Evolutionary conservation across 2,888 invertebrate species (phyloP).

Genomic region (Azorinus chamasolen): DNA sequence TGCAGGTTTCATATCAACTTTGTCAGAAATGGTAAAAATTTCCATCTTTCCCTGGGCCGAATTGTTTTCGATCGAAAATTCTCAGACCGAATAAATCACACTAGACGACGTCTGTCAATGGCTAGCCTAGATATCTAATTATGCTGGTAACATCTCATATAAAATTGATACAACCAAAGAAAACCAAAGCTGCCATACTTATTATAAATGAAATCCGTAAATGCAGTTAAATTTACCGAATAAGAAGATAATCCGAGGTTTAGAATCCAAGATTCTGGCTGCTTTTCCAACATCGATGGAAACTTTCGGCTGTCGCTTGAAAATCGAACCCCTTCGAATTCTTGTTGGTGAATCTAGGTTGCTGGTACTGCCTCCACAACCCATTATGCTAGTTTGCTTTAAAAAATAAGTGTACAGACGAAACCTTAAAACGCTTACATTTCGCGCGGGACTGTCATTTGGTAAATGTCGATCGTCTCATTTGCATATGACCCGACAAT

Average conservation of each 20-base stretch:
- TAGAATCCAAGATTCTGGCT: conserved; percentile 62
- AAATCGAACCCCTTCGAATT: conserved; percentile 38
- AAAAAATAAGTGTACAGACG: no score
- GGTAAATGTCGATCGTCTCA: conserved; percentile 19
- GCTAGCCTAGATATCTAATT: no score
- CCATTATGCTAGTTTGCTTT: conserved; percentile 56
- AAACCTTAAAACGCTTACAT: conserved; percentile 19
- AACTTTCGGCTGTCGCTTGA: conserved; percentile 65
- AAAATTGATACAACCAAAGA: no score
- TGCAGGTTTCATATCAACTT: no score
- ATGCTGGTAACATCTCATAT: no score
- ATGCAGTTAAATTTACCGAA: conserved; percentile 71
- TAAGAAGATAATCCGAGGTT: conserved; percentile 71
- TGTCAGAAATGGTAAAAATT: no score
- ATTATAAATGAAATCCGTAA: no score
- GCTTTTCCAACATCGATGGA: conserved; percentile 69
- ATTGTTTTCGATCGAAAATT: no score
- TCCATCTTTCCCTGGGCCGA: no score
- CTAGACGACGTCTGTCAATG: no score
- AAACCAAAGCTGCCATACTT: no score
- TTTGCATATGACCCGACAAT: conserved; percentile 56
- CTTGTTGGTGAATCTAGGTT: conserved; percentile 19
- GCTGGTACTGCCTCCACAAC: conserved; percentile 73
- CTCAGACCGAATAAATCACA: no score
- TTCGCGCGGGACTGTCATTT: conserved; percentile 60